Conservation (phyloP, 35 echinoderm and acorn worm genomes). For the Ptychodera flava region DNA sequence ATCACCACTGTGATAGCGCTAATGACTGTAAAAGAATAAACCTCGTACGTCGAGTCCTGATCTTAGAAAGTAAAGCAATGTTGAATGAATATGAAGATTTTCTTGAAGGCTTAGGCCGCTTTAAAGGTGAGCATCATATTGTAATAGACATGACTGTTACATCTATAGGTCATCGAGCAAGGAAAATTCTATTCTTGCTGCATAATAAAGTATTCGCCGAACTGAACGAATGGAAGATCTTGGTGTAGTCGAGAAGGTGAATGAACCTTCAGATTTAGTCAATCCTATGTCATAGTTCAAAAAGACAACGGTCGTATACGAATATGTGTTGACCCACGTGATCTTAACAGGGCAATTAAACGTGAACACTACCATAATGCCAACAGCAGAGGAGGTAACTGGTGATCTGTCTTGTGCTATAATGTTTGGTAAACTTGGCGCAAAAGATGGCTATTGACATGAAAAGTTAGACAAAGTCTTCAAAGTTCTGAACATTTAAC, state of each 20-base stretch:
- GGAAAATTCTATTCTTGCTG: conserved; percentile 33
- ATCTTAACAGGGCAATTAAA: too few relatives aligned
- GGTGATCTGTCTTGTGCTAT: conserved; percentile 35
- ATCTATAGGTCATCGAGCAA: conserved; percentile 4
- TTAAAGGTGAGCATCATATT: conserved; percentile 30
- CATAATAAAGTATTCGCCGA: too few relatives aligned
- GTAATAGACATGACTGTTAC: neutral
- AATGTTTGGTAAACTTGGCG: too few relatives aligned
- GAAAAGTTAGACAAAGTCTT: too few relatives aligned
- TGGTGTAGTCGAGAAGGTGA: conserved; percentile 22
- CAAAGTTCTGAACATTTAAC: too few relatives aligned
- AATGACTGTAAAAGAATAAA: conserved; percentile 16
- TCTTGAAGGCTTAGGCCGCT: conserved; percentile 47
- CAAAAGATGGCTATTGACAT: too few relatives aligned
- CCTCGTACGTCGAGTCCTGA: neutral
- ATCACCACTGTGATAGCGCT: conserved; percentile 30
- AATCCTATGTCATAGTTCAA: too few relatives aligned
- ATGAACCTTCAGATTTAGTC: conserved; percentile 26
- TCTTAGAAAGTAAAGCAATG: too few relatives aligned
- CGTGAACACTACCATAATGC: too few relatives aligned
- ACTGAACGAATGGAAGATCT: conserved; percentile 9
- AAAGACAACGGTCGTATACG: conserved; percentile 24
- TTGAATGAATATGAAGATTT: conserved; percentile 23
- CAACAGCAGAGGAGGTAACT: conserved; percentile 37
- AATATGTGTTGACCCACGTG: conserved; percentile 22